A percentile compares a stretch with the other conserved stretches of the same genome.
Evolutionary conservation across 2,113 vertebrate species (phyloP).

Genomic region (Syngnathus typhle): DNA sequence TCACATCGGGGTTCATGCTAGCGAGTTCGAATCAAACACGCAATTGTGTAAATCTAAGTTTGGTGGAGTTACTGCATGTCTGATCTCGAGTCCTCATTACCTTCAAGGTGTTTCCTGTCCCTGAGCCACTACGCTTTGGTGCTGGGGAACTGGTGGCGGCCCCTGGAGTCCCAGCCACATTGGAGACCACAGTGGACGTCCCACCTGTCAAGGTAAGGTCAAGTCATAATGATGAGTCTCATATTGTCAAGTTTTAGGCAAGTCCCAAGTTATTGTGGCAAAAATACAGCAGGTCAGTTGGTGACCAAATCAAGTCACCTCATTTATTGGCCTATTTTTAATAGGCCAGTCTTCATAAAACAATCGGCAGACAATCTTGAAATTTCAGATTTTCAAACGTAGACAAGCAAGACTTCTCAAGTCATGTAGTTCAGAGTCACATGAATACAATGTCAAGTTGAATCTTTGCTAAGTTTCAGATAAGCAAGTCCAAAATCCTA

Average conservation of each 20-base stretch:
- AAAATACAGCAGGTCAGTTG: not conserved
- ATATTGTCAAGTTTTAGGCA: not conserved
- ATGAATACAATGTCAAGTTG: not conserved
- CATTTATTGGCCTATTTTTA: not conserved
- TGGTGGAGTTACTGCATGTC: not conserved
- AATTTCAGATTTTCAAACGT: not conserved
- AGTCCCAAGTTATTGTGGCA: not conserved
- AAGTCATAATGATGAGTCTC: not conserved
- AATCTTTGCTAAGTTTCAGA: not conserved
- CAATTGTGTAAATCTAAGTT: not conserved
- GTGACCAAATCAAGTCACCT: not conserved
- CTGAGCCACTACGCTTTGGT: conserved; percentile 82
- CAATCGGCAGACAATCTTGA: not conserved
- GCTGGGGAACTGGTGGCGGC: conserved; percentile 77
- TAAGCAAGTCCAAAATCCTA: not conserved
- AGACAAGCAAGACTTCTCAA: not conserved
- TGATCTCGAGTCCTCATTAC: conserved; percentile 18
- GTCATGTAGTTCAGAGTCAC: not conserved
- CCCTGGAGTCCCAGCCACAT: conserved; percentile 33
- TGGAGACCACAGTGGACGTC: conserved; percentile 37
- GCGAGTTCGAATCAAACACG: not conserved
- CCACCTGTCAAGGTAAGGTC: conserved; percentile 60
- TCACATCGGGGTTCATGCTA: not conserved
- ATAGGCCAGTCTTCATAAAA: not conserved
- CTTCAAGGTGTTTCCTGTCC: conserved; percentile 87